These are phyloP conservation scores for Poeciliopsis infans DNA, from an alignment of 2,797 vertebrate genomes.

Conservation along the genomic window DNA sequence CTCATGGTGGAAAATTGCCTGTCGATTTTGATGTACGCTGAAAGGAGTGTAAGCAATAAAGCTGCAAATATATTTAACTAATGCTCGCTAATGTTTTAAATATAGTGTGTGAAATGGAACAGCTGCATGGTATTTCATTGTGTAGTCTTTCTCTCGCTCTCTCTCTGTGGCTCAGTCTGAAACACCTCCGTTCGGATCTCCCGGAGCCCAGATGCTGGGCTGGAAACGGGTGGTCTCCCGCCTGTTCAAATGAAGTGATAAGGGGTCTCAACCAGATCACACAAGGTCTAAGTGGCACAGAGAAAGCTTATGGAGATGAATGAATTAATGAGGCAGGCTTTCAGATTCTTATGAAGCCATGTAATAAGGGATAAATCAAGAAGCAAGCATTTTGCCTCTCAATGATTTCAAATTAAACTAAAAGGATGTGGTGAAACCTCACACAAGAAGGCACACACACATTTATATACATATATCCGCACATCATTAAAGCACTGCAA, in stretches of 20 bases:
- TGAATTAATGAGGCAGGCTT: slow-evolving; percentile 78
- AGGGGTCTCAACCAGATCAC: slow-evolving; percentile 80
- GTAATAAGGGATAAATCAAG: slow-evolving; percentile 80
- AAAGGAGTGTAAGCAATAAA: slow-evolving; percentile 55
- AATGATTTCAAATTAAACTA: slow-evolving; percentile 76
- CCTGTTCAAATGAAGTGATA: slow-evolving; percentile 81
- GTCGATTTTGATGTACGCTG: slow-evolving; percentile 56
- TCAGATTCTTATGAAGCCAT: slow-evolving; percentile 77
- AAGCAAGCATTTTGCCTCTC: slow-evolving; percentile 69
- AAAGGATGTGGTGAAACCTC: slow-evolving; percentile 64
- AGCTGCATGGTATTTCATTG: slow-evolving; percentile 46
- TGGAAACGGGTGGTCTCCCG: slow-evolving; percentile 75
- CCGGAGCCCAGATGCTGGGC: slow-evolving; percentile 66
- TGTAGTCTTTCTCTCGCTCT: slow-evolving; percentile 47
- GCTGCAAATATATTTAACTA: slow-evolving; percentile 54
- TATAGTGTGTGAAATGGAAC: slow-evolving; percentile 57
- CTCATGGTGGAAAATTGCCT: slow-evolving; percentile 68
- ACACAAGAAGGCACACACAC: slow-evolving; percentile 52
- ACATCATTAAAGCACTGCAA: slow-evolving; percentile 54
- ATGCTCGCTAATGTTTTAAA: slow-evolving; percentile 58
- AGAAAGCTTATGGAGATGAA: slow-evolving; percentile 82
- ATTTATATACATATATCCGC: slow-evolving; percentile 28
- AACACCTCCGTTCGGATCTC: slow-evolving; percentile 73
- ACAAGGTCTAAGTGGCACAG: slow-evolving; percentile 77
- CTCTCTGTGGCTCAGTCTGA: slow-evolving; percentile 31